Evolutionary conservation across 2,113 vertebrate species (phyloP).

Genomic region (Taurulus bubalis): DNA sequence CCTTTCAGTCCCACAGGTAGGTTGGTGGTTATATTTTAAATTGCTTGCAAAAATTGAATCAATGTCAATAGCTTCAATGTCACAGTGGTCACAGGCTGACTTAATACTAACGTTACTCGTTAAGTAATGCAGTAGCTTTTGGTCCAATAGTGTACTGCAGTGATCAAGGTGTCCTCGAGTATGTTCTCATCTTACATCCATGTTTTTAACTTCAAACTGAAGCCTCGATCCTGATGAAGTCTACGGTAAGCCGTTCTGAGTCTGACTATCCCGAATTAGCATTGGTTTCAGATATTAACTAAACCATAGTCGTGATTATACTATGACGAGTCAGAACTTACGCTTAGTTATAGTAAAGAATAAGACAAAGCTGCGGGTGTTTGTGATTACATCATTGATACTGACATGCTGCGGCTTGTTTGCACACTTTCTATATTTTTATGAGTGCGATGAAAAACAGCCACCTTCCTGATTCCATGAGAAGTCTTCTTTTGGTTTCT

Average conservation of each 20-base stretch:
- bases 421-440: not conserved
- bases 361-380: rapidly evolving
- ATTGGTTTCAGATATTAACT: too few species aligned
- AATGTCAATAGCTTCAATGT: not conserved
- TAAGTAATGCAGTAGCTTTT: too few species aligned
- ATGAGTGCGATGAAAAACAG: not conserved
- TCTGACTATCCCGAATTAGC: not conserved
- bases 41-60: not conserved
- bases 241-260: not conserved
- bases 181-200: not conserved
- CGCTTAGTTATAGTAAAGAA: too few species aligned
- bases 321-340: not conserved
- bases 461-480: constrained; percentile 2
- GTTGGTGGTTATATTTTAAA: not conserved
- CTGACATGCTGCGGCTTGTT: not conserved
- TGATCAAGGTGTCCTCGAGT: not conserved
- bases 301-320: not conserved
- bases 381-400: not conserved
- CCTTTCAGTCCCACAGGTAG: constrained; percentile 70
- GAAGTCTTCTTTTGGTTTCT: constrained; percentile 1
- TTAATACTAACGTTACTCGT: too few species aligned
- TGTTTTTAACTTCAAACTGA: not conserved
- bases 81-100: not conserved
- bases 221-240: not conserved
- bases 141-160: not conserved